Percentiles rank a stretch among this genome's conserved stretches.
Conservation (phyloP, 2,888 invertebrate species). For the Tortrix viridana region DNA sequence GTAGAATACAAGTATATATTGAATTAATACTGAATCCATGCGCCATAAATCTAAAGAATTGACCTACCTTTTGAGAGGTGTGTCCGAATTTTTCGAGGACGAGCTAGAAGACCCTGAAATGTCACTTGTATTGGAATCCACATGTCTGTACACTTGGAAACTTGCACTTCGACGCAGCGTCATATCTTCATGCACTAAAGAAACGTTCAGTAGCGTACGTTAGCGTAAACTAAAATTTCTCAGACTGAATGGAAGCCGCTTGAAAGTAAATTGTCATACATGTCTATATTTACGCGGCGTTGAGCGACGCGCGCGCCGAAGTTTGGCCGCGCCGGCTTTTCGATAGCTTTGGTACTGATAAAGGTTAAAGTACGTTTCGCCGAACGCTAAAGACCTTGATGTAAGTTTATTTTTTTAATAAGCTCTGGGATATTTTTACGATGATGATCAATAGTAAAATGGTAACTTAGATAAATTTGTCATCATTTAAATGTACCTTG, state of each 20-base stretch:
- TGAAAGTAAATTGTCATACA: slow-evolving; percentile 67
- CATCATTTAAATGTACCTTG: too few relatives aligned
- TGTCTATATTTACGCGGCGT: slow-evolving; percentile 69
- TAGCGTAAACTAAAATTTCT: slow-evolving; percentile 51
- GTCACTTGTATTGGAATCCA: slow-evolving; percentile 67
- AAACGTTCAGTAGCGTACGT: slow-evolving; percentile 35
- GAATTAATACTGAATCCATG: not conserved
- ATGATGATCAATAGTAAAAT: too few relatives aligned
- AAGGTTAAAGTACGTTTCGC: too few relatives aligned
- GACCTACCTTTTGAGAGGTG: slow-evolving; percentile 70
- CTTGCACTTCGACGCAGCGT: slow-evolving; percentile 61
- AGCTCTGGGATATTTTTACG: too few relatives aligned
- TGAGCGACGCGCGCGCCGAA: slow-evolving; percentile 50
- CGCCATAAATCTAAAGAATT: not conserved
- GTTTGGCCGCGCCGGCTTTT: slow-evolving; percentile 42
- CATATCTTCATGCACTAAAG: slow-evolving; percentile 20
- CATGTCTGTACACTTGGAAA: slow-evolving; percentile 60
- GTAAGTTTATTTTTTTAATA: too few relatives aligned
- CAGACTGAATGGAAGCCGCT: slow-evolving; percentile 46
- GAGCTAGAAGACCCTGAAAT: slow-evolving; percentile 64
- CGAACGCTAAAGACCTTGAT: too few relatives aligned
- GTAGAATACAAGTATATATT: not conserved
- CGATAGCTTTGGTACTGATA: slow-evolving; percentile 59
- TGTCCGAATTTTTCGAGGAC: slow-evolving; percentile 63
- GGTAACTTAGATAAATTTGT: too few relatives aligned